Conservation (phyloP, 2,888 invertebrate genomes). For the Uropetala carovei region DNA sequence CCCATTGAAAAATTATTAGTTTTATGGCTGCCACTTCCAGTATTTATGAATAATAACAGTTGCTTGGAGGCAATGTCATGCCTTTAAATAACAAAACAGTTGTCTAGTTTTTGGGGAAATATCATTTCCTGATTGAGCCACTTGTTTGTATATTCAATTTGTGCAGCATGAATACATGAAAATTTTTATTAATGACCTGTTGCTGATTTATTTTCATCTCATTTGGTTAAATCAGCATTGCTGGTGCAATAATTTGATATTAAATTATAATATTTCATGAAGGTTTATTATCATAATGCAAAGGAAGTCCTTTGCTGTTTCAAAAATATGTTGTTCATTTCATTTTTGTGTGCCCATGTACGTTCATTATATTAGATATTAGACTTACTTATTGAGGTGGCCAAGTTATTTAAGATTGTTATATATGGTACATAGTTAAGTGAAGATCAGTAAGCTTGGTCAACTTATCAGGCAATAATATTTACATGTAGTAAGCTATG, state of each 20-base stretch:
- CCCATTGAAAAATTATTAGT: constrained; percentile 23
- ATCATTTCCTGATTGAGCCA: neutral
- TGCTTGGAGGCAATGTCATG: neutral
- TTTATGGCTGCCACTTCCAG: constrained; percentile 17
- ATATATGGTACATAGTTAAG: neutral
- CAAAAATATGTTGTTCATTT: neutral
- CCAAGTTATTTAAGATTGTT: neutral
- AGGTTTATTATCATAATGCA: constrained; percentile 23
- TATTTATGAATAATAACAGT: neutral
- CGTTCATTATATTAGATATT: neutral
- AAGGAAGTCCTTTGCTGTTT: constrained; percentile 15
- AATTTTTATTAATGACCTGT: constrained; percentile 15
- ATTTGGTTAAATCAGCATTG: constrained; percentile 16
- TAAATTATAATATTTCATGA: constrained; percentile 8
- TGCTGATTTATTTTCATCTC: neutral
- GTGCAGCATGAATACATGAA: constrained; percentile 13
- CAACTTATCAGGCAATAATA: neutral
- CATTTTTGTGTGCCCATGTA: neutral
- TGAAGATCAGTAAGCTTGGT: neutral
- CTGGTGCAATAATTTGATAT: constrained; percentile 30
- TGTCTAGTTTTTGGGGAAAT: neutral
- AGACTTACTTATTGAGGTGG: neutral
- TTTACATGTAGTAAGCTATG: constrained; percentile 8
- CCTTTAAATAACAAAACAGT: neutral
- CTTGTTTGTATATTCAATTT: constrained; percentile 32